Evolutionary conservation across 2,797 vertebrate species (phyloP).

Genomic region (Xenopus petersii): DNA sequence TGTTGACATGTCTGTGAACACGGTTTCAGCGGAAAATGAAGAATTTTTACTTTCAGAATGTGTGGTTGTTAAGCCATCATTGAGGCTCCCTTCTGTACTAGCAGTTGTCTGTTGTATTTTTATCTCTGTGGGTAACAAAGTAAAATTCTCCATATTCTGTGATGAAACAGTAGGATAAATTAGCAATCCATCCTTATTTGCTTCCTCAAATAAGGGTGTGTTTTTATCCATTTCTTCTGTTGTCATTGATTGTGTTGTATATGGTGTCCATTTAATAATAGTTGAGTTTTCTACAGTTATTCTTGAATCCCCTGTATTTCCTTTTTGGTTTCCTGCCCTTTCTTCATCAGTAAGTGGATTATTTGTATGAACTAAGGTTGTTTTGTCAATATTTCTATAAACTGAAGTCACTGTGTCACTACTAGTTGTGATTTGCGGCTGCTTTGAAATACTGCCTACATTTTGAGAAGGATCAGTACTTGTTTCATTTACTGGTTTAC

Average conservation of each 20-base stretch:
- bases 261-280: neutral
- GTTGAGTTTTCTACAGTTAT: neutral
- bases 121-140: neutral
- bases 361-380: neutral
- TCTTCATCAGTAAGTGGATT: neutral
- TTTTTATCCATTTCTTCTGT: conserved; percentile 2
- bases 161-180: conserved; percentile 7
- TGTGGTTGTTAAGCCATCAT: neutral
- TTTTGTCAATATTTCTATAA: neutral
- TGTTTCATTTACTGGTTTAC: conserved; percentile 3
- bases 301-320: neutral
- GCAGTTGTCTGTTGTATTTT: neutral
- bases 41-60: neutral
- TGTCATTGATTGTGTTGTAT: neutral
- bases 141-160: neutral
- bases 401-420: neutral
- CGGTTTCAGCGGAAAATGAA: neutral
- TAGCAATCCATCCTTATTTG: neutral
- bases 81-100: neutral
- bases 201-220: neutral
- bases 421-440: neutral
- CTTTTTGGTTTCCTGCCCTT: neutral
- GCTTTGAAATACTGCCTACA: conserved; percentile 8
- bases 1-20: neutral
- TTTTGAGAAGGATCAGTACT: conserved; percentile 7